phyloP scores from a whole-genome alignment of 1,140 invertebrate species.

The Colletes gigas region DNA sequence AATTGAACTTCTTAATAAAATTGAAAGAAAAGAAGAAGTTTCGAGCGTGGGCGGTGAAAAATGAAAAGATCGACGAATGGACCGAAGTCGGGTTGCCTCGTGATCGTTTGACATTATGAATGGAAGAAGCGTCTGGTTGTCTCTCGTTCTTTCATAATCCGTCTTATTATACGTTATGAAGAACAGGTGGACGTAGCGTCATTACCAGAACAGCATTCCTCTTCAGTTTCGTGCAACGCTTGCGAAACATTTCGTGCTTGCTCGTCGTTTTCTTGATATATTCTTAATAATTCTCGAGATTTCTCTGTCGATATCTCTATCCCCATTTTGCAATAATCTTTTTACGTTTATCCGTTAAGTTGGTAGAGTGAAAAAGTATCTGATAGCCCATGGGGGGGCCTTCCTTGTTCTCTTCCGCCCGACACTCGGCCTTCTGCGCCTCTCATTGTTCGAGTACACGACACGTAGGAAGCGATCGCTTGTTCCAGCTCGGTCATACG shows the following conservation, averaged over 20 bases:
- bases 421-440: conserved; percentile 20
- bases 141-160: conserved; percentile 56
- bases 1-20: too few relatives aligned
- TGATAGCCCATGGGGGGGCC: neutral
- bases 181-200: conserved; percentile 35
- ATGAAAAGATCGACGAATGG: conserved; percentile 14
- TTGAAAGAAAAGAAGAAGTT: too few relatives aligned
- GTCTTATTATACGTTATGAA: conserved; percentile 45
- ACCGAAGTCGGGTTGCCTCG: neutral
- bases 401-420: neutral
- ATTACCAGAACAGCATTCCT: conserved; percentile 47
- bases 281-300: too few relatives aligned
- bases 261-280: conserved; percentile 34
- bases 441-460: conserved; percentile 31
- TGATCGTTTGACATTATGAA: conserved; percentile 52
- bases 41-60: neutral
- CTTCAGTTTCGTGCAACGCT: neutral
- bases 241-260: conserved; percentile 44
- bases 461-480: conserved; percentile 35
- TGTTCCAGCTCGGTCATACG: conserved; percentile 46
- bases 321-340: too few relatives aligned
- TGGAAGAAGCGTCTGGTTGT: conserved; percentile 30
- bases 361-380: neutral
- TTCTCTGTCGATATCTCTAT: too few relatives aligned
- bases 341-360: too few relatives aligned